Percentiles rank a stretch among this genome's conserved stretches.
phyloP scores from a whole-genome alignment of 2,113 vertebrate genomes.

The Corapipo altera region DNA sequence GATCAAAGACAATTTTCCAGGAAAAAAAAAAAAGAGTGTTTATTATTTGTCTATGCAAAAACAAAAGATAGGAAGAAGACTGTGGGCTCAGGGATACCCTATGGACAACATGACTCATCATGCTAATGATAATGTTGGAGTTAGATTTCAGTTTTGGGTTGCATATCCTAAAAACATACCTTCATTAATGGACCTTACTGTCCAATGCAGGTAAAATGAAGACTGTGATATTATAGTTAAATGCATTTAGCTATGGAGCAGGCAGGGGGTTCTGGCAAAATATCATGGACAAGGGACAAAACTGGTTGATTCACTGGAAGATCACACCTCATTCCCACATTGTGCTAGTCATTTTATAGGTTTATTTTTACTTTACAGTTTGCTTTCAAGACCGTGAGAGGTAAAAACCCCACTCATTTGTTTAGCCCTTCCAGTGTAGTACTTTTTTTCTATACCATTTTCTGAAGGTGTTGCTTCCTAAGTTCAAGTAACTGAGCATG shows the following conservation, averaged over 20 bases:
- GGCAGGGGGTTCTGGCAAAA: neutral
- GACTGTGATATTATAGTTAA: neutral
- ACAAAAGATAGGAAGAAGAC: neutral
- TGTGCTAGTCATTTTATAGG: neutral
- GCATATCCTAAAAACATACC: neutral
- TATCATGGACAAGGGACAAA: neutral
- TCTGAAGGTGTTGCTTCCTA: neutral
- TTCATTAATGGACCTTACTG: neutral
- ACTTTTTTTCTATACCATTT: neutral
- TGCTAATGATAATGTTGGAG: neutral
- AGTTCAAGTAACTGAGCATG: neutral
- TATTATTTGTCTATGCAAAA: neutral
- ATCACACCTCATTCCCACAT: neutral
- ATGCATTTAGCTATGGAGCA: neutral
- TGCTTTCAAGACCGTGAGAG: neutral
- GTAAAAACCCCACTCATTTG: neutral
- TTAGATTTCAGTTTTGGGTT: neutral
- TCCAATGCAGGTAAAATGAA: neutral
- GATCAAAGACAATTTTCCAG: neutral
- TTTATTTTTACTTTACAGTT: neutral
- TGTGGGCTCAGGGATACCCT: rapidly evolving
- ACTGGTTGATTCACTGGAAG: neutral
- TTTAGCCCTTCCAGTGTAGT: neutral
- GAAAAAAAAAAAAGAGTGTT: neutral
- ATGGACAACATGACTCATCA: neutral